Percentiles rank a stretch among this genome's conserved stretches.
These are phyloP conservation scores for Lepisosteus osseus DNA, from an alignment of 2,113 vertebrate species.

Conservation along the genomic window DNA sequence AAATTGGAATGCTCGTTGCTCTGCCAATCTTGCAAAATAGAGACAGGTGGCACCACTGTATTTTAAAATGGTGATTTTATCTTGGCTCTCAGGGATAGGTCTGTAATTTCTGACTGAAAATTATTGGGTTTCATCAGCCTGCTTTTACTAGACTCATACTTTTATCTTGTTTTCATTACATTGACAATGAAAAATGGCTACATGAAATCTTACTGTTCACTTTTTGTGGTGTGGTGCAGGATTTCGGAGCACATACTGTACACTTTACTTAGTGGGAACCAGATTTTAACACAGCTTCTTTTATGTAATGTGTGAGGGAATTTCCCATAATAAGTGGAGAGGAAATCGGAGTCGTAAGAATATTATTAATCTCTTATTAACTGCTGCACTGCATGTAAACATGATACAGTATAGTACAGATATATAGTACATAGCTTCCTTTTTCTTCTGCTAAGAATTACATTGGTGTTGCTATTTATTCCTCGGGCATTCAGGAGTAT, in stretches of 20 bases:
- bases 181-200: neutral
- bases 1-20: slow-evolving; percentile 42
- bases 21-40: slow-evolving; percentile 31
- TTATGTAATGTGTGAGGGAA: slow-evolving; percentile 3
- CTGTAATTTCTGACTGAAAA: neutral
- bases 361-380: neutral
- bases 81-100: neutral
- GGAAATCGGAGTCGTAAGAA: neutral
- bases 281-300: neutral
- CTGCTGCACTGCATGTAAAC: no score
- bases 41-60: slow-evolving; percentile 42
- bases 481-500: neutral
- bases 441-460: neutral
- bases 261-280: neutral
- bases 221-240: neutral
- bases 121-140: slow-evolving; percentile 8
- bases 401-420: neutral
- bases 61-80: neutral
- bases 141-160: neutral
- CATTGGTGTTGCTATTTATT: neutral
- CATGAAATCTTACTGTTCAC: neutral
- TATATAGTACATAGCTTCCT: neutral
- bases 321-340: neutral
- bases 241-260: no score
- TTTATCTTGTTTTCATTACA: neutral